phyloP scores from a whole-genome alignment of 2,888 invertebrate genomes.

The Fragum whitleyi region DNA sequence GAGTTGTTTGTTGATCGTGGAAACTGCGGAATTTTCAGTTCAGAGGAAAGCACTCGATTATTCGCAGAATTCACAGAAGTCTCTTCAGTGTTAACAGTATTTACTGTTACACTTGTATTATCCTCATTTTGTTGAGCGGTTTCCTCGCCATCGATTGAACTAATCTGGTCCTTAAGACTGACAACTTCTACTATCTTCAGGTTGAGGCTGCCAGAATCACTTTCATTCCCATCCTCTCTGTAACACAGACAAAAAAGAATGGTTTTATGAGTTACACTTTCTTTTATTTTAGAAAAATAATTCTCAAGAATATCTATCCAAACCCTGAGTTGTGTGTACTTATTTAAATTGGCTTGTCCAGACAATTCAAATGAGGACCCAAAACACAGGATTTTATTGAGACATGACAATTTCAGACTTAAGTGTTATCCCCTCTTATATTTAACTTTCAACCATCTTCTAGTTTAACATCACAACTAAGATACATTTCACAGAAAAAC shows the following conservation, averaged over 20 bases:
- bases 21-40: slow-evolving; percentile 54
- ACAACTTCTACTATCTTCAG: slow-evolving; percentile 79
- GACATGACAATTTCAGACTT: too few relatives aligned
- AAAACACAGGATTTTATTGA: too few relatives aligned
- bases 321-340: too few relatives aligned
- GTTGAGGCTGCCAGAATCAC: slow-evolving; percentile 62
- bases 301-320: too few relatives aligned
- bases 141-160: slow-evolving; percentile 15
- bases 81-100: not conserved
- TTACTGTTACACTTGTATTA: not conserved
- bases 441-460: too few relatives aligned
- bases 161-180: slow-evolving; percentile 68
- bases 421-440: too few relatives aligned
- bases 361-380: too few relatives aligned
- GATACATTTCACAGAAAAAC: too few relatives aligned
- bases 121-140: not conserved
- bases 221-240: slow-evolving; percentile 43
- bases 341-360: too few relatives aligned
- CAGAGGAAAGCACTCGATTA: slow-evolving; percentile 5
- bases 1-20: slow-evolving; percentile 21
- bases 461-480: too few relatives aligned
- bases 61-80: not conserved
- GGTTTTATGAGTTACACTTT: too few relatives aligned
- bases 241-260: slow-evolving; percentile 23
- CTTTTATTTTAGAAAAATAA: too few relatives aligned